A percentile compares a stretch with the other conserved stretches of the same genome.
These are phyloP conservation scores for Hesperophylax magnus DNA, from an alignment of 1,140 invertebrate genomes.

Conservation along the genomic window DNA sequence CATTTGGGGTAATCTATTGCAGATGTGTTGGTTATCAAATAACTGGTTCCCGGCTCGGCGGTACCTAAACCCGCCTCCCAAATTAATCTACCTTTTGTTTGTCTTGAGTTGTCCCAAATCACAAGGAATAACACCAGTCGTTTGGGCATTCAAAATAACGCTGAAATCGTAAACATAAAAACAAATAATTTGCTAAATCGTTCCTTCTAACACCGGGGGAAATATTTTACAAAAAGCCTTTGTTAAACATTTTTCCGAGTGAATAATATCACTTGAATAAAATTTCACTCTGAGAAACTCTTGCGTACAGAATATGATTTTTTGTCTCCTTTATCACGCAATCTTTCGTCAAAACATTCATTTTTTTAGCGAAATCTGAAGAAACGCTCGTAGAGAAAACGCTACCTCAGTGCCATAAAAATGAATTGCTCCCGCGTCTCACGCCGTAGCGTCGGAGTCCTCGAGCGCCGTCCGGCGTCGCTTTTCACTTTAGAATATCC, in stretches of 20 bases:
- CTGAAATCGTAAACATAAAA: no score
- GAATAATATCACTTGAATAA: conserved; percentile 31
- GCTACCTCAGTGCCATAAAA: conserved; percentile 32
- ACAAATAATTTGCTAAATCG: no score
- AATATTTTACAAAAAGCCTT: not conserved
- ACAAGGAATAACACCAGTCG: no score
- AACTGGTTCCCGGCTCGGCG: no score
- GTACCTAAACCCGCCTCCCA: no score
- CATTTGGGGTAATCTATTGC: no score
- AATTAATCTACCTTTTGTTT: no score
- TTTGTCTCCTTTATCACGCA: conserved; percentile 26
- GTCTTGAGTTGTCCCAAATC: no score
- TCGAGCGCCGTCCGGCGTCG: not conserved
- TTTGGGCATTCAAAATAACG: no score
- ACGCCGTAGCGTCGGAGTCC: not conserved
- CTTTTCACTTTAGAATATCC: conserved; percentile 13
- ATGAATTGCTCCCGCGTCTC: conserved; percentile 1
- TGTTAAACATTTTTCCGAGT: conserved; percentile 33
- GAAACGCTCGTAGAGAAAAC: not conserved
- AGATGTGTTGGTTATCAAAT: no score
- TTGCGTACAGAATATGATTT: conserved; percentile 17
- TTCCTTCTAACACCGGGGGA: no score
- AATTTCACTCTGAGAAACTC: conserved; percentile 22
- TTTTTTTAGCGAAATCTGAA: conserved; percentile 18
- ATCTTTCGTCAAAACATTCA: conserved; percentile 37